Base-by-base conservation (phyloP, 2,113 vertebrate species). In the Electrona antarctica region DNA sequence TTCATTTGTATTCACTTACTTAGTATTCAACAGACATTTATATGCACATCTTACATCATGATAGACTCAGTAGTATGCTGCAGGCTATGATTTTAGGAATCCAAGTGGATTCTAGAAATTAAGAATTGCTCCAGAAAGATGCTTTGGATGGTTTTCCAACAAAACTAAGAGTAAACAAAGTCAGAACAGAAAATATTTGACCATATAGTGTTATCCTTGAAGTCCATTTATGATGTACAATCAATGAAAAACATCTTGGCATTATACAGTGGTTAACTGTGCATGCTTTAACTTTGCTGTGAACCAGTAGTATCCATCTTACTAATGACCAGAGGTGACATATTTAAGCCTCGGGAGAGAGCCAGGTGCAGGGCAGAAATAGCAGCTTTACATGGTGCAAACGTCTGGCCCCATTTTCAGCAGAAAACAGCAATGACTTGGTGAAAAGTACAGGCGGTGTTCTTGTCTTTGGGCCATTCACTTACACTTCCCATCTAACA, bases 321-420 rank as follows among this genome's bases (percentile, higher is more conserved):
- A 29, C 69, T 91, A 87, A 91, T 86, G 89, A 85, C 84, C 81
- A 78, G 62, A 79, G 82, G 78, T 84, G 90, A 86, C 89, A 83
- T 76, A 41, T 80, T 79, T 73, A 64, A 79, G 77, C 86, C 89
- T 84, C 63, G 48, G 69, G 81, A 86, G 86, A 86, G 77, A 78
- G 79, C 81, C 86, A 87, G 83, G 88, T 91, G 88, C 64, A 60
- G 72, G 80, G 81, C 81, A 83, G 82, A 89, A 92, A 92, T 92
- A 90, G 88, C 74, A 81, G 13, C 81, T 57, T 41, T 73, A 81
- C 82, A 76, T 80, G 64, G 68, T 85, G 85, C 76, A 71, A 87
- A 76, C 13, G 80, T 67, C 85, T 91, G 89, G 71, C 85, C 87
- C 77, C 62, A 1, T 91, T 92, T 89, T 51, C 7, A 81, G 57